Evolutionary conservation across 2,797 vertebrate genomes (phyloP).

Genomic region (Brachyalestes nurse): DNA sequence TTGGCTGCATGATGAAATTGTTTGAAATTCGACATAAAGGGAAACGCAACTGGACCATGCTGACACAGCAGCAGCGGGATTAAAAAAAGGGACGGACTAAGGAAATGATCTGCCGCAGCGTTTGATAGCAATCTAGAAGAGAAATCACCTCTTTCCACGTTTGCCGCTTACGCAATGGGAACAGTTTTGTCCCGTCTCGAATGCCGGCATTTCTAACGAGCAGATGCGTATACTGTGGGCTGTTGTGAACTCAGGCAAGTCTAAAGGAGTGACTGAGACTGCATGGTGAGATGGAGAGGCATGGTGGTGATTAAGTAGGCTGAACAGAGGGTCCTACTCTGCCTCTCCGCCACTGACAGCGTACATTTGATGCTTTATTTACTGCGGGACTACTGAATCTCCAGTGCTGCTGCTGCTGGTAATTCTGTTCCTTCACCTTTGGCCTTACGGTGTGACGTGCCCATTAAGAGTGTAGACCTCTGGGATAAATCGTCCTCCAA

Average conservation of each 20-base stretch:
- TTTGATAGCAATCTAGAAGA: slow-evolving; percentile 70
- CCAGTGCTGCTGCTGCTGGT: slow-evolving; percentile 26
- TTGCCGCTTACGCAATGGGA: slow-evolving; percentile 28
- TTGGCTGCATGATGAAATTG: slow-evolving; percentile 80
- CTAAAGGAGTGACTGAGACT: slow-evolving; percentile 35
- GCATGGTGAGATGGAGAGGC: slow-evolving; percentile 39
- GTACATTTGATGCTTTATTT: slow-evolving; percentile 66
- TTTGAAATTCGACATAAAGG: slow-evolving; percentile 83
- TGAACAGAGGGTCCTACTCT: slow-evolving; percentile 49
- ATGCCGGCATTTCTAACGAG: slow-evolving; percentile 38
- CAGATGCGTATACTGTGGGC: slow-evolving; percentile 5
- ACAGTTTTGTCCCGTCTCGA: slow-evolving; percentile 5
- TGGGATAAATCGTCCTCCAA: slow-evolving; percentile 53
- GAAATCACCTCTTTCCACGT: slow-evolving; percentile 40
- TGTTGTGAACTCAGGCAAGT: slow-evolving; percentile 10
- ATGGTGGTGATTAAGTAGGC: slow-evolving; percentile 74
- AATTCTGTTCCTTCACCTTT: slow-evolving; percentile 52
- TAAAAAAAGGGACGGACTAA: slow-evolving; percentile 59
- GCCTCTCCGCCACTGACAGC: slow-evolving; percentile 51
- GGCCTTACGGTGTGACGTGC: slow-evolving; percentile 55
- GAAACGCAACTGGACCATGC: slow-evolving; percentile 73
- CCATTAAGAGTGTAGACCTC: slow-evolving; percentile 61
- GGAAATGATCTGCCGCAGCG: slow-evolving; percentile 74
- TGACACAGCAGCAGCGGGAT: slow-evolving; percentile 74
- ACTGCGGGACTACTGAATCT: slow-evolving; percentile 30